Percentiles rank a stretch among this genome's conserved stretches.
phyloP scores from a whole-genome alignment of 2,888 invertebrate genomes.

The Papilio demoleus region DNA sequence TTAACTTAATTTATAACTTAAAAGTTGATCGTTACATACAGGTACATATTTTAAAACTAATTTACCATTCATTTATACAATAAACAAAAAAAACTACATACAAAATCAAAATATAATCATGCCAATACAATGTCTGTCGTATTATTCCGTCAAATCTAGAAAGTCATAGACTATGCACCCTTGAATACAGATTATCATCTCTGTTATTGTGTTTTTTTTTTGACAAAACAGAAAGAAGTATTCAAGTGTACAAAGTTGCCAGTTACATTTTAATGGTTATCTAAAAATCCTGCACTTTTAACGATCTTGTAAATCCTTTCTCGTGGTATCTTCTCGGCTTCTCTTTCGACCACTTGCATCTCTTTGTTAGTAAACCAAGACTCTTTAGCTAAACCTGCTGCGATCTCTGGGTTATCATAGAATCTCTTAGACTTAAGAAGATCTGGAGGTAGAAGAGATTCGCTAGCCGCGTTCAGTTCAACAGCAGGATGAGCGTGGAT shows the following conservation, averaged over 20 bases:
- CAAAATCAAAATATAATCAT: neutral
- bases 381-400: slow-evolving; percentile 88
- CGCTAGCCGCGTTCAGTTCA: slow-evolving; percentile 87
- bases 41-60: neutral
- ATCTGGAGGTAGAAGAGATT: slow-evolving; percentile 88
- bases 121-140: neutral
- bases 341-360: slow-evolving; percentile 90
- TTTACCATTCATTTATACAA: neutral
- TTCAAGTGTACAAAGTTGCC: too few species aligned
- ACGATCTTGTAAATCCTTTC: slow-evolving; percentile 89
- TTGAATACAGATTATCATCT: neutral
- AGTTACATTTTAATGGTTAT: slow-evolving; percentile 55
- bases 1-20: neutral
- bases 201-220: neutral
- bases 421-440: slow-evolving; percentile 86
- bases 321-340: slow-evolving; percentile 91
- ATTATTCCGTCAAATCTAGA: neutral
- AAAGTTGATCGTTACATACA: neutral
- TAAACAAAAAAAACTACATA: neutral
- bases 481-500: slow-evolving; percentile 88
- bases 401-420: slow-evolving; percentile 90
- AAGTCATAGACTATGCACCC: neutral
- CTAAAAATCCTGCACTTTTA: slow-evolving; percentile 87
- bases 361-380: slow-evolving; percentile 91
- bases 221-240: neutral